Evolutionary conservation across 2,797 vertebrate genomes (phyloP), one percentile per base, ranked within the genome.

Genomic region (Molossus molossus): DNA sequence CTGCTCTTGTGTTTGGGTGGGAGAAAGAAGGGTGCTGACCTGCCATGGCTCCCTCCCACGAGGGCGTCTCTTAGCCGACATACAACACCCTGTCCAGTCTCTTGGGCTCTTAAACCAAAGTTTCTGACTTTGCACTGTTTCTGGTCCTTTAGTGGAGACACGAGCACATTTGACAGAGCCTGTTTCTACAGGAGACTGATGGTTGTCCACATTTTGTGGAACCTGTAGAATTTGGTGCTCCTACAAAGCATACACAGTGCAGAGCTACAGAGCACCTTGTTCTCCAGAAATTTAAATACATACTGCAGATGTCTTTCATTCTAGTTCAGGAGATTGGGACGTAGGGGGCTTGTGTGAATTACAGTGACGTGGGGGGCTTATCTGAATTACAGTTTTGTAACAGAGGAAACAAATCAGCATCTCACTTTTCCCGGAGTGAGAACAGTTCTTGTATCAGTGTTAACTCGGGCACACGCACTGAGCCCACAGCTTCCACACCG

Each of bases 21-120:
- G 45, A 69, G 23, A 69, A 5, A 48, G 53, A n/a, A 58, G 27
- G 0, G 13, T 40, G 21, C 9, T n/a, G 37, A 14, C 8, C 5
- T 50, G 9, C 0, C 0, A 21, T n/a, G 48, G 4, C 21, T 50
- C 33, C 70, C 23, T 45, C 20, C 15, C 7, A 15, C 0, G 0
- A 14, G 53, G 48, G 20, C 0, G 2, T 82, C 23, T 0, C 29
- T 65, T 89, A 13, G 14, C 11, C 25, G 23, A 64, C 3, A 18
- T 0, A 48, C 27, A 60, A 12, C 8, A 12, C 60, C 15, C 0
- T 14, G 9, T 15, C 60, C 3, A 2, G 23, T 50, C 57, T 87
- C 14, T 0, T 4, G 50, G 83, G 21, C 15, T 12, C 55, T 29
- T 0, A 7, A 15, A n/a, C 33, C 64, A 20, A 5, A 23, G 7